phyloP scores from a whole-genome alignment of 2,888 invertebrate species.

The Bellardia bayeri region DNA sequence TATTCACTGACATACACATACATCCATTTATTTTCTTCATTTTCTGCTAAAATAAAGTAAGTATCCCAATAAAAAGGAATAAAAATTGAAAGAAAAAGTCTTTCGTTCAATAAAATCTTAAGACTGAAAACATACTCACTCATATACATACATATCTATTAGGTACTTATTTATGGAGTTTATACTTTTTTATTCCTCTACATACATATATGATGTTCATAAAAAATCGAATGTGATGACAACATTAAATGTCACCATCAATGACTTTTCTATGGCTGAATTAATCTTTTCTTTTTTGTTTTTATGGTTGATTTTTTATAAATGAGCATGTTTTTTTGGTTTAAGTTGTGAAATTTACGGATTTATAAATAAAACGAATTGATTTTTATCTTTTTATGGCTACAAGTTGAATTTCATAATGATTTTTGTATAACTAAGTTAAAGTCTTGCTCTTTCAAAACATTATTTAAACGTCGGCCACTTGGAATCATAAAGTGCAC shows the following conservation, averaged over 20 bases:
- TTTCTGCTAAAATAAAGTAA: conserved; percentile 53
- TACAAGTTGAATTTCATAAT: too few relatives aligned
- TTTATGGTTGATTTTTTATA: conserved; percentile 3
- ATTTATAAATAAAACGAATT: neutral
- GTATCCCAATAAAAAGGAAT: conserved; percentile 19
- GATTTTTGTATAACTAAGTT: too few relatives aligned
- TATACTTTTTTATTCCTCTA: conserved; percentile 17
- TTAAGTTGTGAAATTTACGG: neutral
- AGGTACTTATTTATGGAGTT: conserved; percentile 9
- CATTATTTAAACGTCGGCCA: too few relatives aligned
- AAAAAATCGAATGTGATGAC: conserved; percentile 70
- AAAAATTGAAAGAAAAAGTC: conserved; percentile 30
- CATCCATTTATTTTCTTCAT: conserved; percentile 48
- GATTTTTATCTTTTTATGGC: neutral
- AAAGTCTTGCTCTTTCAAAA: too few relatives aligned
- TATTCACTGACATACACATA: neutral
- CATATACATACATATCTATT: neutral
- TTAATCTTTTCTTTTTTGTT: conserved; percentile 31
- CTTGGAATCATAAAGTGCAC: too few relatives aligned
- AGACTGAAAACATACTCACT: conserved; percentile 28
- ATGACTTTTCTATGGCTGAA: conserved; percentile 58
- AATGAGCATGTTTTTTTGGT: neutral
- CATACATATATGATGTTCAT: conserved; percentile 50
- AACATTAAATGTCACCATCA: conserved; percentile 69
- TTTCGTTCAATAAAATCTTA: conserved; percentile 55